Conservation (phyloP, 2,888 invertebrate genomes). For the Augochlorella aurata region DNA sequence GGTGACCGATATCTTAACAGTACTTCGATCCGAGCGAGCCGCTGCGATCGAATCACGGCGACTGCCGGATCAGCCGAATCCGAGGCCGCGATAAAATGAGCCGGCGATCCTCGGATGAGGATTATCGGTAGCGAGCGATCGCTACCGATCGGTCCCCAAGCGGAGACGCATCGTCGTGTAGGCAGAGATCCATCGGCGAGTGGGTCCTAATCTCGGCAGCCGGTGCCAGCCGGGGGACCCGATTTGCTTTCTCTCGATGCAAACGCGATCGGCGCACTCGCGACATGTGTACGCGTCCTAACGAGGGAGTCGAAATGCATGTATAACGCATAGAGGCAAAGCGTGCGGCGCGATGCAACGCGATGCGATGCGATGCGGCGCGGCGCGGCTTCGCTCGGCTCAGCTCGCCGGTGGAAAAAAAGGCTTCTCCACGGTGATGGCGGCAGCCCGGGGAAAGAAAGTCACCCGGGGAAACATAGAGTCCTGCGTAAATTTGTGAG, state of each 20-base stretch:
- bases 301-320: conserved; percentile 47
- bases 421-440: conserved; percentile 11
- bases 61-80: not conserved
- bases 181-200: not conserved
- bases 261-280: conserved; percentile 22
- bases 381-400: no score
- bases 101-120: not conserved
- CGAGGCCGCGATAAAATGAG: not conserved
- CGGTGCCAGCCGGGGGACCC: not conserved
- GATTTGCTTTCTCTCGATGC: conserved; percentile 53
- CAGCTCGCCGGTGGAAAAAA: conserved; percentile 25
- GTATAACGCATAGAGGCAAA: conserved; percentile 42
- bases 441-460: conserved; percentile 49
- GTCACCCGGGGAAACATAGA: conserved; percentile 64
- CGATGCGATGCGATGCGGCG: no score
- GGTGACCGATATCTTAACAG: conserved; percentile 5
- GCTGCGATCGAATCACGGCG: not conserved
- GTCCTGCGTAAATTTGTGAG: conserved; percentile 74
- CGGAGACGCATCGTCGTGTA: not conserved
- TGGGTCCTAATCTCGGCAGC: conserved; percentile 34
- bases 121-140: not conserved
- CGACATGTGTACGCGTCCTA: conserved; percentile 39
- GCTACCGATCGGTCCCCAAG: not conserved
- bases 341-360: conserved; percentile 14
- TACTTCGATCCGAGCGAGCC: not conserved